Conservation (phyloP, 2,113 vertebrate genomes). For the Pagrus major region DNA sequence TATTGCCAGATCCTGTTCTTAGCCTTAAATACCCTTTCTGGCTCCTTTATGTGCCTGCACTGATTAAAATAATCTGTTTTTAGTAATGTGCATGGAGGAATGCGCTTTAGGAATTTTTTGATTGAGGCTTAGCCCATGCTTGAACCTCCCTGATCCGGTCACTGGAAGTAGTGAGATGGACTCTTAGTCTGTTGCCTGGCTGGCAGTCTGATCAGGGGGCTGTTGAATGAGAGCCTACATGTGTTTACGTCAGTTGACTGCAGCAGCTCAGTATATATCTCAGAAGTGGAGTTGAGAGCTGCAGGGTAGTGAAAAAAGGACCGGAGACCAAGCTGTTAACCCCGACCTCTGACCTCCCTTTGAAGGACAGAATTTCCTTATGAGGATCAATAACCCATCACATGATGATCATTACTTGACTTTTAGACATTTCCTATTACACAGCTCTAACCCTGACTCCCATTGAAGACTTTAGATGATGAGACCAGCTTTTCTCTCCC, state of each 20-base stretch:
- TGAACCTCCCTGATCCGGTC: slow-evolving; percentile 69
- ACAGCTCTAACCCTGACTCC: neutral
- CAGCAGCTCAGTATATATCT: neutral
- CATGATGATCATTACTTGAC: slow-evolving; percentile 27
- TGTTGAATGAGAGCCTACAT: slow-evolving; percentile 52
- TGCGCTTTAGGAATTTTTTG: slow-evolving; percentile 73
- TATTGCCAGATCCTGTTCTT: slow-evolving; percentile 48
- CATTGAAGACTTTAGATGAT: neutral
- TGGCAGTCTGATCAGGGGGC: slow-evolving; percentile 14
- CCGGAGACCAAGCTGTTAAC: slow-evolving; percentile 32
- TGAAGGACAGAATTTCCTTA: slow-evolving; percentile 19
- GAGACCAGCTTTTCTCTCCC: slow-evolving; percentile 15
- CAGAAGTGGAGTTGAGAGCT: neutral
- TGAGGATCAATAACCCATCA: slow-evolving; percentile 20
- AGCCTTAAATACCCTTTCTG: slow-evolving; percentile 65
- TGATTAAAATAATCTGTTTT: slow-evolving; percentile 75
- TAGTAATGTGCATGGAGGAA: slow-evolving; percentile 46
- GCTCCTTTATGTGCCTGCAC: slow-evolving; percentile 47
- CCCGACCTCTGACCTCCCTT: slow-evolving; percentile 37
- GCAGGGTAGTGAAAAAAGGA: neutral
- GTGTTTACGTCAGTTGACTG: slow-evolving; percentile 28
- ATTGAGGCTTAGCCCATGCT: slow-evolving; percentile 66
- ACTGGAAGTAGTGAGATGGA: slow-evolving; percentile 51
- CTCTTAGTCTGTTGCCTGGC: slow-evolving; percentile 57
- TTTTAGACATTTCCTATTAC: neutral